Conservation (phyloP, 1,140 invertebrate species). For the Lepidurus arcticus region DNA sequence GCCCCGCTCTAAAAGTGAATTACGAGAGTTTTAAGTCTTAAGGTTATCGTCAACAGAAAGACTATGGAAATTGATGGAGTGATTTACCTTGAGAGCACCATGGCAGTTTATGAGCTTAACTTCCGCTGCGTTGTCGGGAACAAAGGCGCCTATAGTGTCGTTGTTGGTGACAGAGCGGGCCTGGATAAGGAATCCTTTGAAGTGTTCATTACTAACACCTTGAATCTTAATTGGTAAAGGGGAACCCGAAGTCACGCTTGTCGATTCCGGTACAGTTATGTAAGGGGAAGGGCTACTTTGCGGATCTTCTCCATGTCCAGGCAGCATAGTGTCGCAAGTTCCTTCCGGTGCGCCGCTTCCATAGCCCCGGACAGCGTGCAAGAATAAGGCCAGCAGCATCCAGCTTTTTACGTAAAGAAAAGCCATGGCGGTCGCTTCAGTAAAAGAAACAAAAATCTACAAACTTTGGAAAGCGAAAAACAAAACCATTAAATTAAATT, state of each 20-base stretch:
- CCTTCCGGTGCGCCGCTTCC: slow-evolving; percentile 27
- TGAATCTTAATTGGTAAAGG: slow-evolving; percentile 23
- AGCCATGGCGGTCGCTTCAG: background rate
- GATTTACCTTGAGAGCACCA: background rate
- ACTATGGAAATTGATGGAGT: background rate
- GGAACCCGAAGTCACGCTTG: slow-evolving; percentile 17
- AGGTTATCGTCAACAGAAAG: background rate
- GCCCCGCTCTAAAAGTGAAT: slow-evolving; percentile 22
- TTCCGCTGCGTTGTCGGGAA: slow-evolving; percentile 16
- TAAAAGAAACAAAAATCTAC: background rate
- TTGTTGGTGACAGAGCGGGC: slow-evolving; percentile 19
- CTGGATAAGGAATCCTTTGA: slow-evolving; percentile 6
- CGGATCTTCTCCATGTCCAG: slow-evolving; percentile 3
- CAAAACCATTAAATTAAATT: background rate
- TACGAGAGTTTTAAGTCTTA: background rate
- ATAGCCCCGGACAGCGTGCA: slow-evolving; percentile 25
- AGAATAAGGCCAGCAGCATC: slow-evolving; percentile 2
- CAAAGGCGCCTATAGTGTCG: background rate
- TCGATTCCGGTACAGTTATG: background rate
- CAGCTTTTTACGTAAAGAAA: background rate
- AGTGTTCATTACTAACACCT: background rate
- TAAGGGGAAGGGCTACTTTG: background rate
- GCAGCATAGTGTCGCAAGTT: slow-evolving; percentile 27
- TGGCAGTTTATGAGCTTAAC: background rate
- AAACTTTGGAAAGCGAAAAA: background rate